phyloP scores from a whole-genome alignment of 2,797 vertebrate genomes.

The Malurus splendens region DNA sequence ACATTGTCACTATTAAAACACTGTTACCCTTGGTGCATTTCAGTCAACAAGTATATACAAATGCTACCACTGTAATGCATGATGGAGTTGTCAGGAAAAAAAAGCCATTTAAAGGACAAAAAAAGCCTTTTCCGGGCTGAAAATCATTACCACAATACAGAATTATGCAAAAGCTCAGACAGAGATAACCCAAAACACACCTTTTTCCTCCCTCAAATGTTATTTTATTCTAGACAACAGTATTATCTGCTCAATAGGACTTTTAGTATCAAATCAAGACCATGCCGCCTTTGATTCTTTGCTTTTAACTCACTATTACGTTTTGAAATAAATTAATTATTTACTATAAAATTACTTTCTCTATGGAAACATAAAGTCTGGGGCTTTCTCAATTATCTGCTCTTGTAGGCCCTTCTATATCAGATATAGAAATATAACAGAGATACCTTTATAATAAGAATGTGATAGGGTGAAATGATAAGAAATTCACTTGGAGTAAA shows the following conservation, averaged over 20 bases:
- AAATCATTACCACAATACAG: not conserved
- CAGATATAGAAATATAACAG: not conserved
- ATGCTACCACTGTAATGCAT: not conserved
- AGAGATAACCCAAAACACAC: not conserved
- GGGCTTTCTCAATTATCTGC: not conserved
- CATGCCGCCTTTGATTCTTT: not conserved
- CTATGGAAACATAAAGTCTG: not conserved
- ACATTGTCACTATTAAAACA: conserved; percentile 12
- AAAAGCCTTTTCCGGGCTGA: not conserved
- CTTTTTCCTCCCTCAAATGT: not conserved
- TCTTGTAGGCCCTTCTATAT: not conserved
- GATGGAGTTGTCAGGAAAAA: not conserved
- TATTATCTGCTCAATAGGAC: not conserved
- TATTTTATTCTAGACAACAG: not conserved
- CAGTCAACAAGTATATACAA: not conserved
- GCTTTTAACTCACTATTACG: not conserved
- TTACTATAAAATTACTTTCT: not conserved
- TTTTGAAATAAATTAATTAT: not conserved
- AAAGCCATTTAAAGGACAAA: not conserved
- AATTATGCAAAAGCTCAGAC: not conserved
- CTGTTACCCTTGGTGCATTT: not conserved
- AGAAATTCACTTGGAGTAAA: not conserved
- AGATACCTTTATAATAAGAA: not conserved
- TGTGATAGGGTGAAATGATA: not conserved
- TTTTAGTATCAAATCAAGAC: not conserved